Base-by-base conservation (phyloP, 2,113 vertebrate genomes). In the Heterochromis multidens region DNA sequence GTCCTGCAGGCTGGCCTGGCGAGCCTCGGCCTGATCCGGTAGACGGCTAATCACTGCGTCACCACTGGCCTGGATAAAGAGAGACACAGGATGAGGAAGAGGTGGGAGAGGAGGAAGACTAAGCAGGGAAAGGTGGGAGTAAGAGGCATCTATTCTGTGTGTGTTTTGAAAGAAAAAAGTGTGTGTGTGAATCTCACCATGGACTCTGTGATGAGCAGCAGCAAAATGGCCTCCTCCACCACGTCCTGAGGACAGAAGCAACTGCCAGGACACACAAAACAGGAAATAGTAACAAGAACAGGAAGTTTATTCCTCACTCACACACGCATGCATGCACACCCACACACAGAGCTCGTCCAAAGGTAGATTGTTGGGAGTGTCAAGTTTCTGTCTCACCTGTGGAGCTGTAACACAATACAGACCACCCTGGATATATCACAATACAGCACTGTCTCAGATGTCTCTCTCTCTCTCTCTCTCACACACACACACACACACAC, bases 191-290 rank as follows among this genome's bases (percentile, higher is more conserved):
- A 70, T 90, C 98, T 99, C 97, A 99, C 98, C 99, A 99, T 99
- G 81, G 98, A 98, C 92, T 99, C 99, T 23, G 98, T 97, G 96
- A 99, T 97, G 89, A 99, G 95, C 60, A 99, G 97, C 84, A 99
- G 96, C 85, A 99, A 95, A 58, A 99, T 97, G 65, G 98, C 98
- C 91, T 99, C 99, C 95, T 99, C 99, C 40, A 99, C 97, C 90
- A 98, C 99, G 96, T 99, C 98, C 92, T 97, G 97, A 7, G 99
- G 99, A 96, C 98, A 99, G 95, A 98, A 99, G 59, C 96, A 96
- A 92, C 98, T 99, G 96, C 90, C 94, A 95, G 91, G 95, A 92
- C 96, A 92, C 91, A 95, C 92, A 13, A 93, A 93, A 88, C 84
- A 91, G 86, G 82, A 90, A 91, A 83, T 81, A 83, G 72, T 35